Evolutionary conservation across 2,113 vertebrate species (phyloP), one percentile per base, ranked within the genome.

Genomic region (Cynocephalus volans): DNA sequence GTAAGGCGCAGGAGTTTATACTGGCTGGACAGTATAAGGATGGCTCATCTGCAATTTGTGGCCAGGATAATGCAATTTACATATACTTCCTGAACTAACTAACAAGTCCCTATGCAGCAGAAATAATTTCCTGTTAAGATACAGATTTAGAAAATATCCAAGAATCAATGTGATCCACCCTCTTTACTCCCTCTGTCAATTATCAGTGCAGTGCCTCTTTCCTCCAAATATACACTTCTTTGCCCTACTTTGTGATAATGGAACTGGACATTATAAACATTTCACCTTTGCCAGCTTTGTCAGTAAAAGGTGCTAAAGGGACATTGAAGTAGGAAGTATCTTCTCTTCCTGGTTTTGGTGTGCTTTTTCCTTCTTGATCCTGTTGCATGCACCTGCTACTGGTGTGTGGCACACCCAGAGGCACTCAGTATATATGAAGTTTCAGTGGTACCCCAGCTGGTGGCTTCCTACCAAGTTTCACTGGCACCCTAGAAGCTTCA

Each of bases 31-130:
- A 94, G 52, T 65, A 89, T 58, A 13, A 76, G 11, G n/a, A 80
- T 48, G 75, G 69, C n/a, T 92, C 70, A 90, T 89, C 24, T 94
- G 50, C 28, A 87, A 33, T 62, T 60, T 67, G 50, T 70, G 81
- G 58, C 21, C 15, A 93, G 24, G 24, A 81, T 56, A 93, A 95
- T 41, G 81, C 7, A 96, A 87, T 64, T 87, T 90, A 48, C 8
- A 81, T 65, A 18, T 85, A 84, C 58, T 93, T 87, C 62, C 81
- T 96, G 18, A 88, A 93, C 65, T 70, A 88, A 93, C 65, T 70
- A 85, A 92, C 58, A 96, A 90, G 88, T 60, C 17, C 19, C 64
- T 62, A 54, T 48, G 73, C 14, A 85, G 70, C 54, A 94, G 65
- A 81, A 96, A 93, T 75, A 88, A 76, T 65, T 94, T 87, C 14